phyloP scores from a whole-genome alignment of 2,888 invertebrate genomes.

The Cerceris rybyensis region DNA sequence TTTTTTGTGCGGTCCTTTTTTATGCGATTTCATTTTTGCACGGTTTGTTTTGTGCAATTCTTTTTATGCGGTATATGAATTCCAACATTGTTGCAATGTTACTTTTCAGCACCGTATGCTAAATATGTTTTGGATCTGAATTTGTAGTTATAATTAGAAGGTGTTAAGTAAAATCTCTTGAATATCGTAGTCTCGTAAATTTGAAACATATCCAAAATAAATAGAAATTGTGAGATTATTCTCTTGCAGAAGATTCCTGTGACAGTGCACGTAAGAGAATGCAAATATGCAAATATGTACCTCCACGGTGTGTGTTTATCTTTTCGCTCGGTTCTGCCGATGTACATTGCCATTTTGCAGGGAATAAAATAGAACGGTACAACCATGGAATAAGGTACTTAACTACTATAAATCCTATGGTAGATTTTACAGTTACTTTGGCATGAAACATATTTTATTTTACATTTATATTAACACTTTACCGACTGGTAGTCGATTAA shows the following conservation, averaged over 20 bases:
- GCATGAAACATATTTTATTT: background rate
- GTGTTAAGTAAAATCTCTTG: too few relatives aligned
- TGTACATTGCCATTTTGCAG: background rate
- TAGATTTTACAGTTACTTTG: background rate
- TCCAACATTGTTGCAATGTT: too few relatives aligned
- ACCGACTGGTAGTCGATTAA: too few relatives aligned
- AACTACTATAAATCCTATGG: too few relatives aligned
- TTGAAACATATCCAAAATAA: background rate
- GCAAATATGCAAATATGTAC: constrained; percentile 14
- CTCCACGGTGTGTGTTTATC: constrained; percentile 8
- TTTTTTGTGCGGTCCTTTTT: too few relatives aligned
- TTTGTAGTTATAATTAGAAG: too few relatives aligned
- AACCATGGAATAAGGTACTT: background rate
- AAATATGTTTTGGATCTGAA: too few relatives aligned
- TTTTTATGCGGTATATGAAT: too few relatives aligned
- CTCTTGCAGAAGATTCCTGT: constrained; percentile 24
- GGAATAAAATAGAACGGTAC: constrained; percentile 7
- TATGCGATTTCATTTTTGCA: too few relatives aligned
- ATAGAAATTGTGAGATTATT: background rate
- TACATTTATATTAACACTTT: background rate
- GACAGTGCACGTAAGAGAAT: constrained; percentile 19
- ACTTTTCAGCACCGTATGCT: too few relatives aligned
- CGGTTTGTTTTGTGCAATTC: too few relatives aligned
- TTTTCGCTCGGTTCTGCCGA: constrained; percentile 17
- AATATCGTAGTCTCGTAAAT: background rate